Evolutionary conservation across 2,888 invertebrate genomes (phyloP), one percentile per base, ranked within the genome.

Genomic region (Chloromyia formosa): DNA sequence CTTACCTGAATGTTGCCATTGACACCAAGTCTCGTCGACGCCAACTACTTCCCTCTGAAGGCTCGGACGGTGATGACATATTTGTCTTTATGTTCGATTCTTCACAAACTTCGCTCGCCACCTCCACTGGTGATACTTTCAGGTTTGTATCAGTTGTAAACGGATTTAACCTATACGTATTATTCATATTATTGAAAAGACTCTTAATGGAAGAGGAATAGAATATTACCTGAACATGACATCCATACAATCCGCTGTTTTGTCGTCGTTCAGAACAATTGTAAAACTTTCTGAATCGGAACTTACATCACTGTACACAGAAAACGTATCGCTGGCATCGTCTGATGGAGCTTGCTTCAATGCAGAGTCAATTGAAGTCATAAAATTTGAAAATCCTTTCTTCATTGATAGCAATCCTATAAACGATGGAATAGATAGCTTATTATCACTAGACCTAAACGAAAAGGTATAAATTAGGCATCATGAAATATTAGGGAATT

Each of bases 231-330:
- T 86, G 84, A 93, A 93, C 84, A 92, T 91, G n/a, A 89, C 88
- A 81, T 92, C 92, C 42, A 89, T 88, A 78, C 90, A 91, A 76
- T 91, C 90, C 0, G 90, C 88, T 76, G 91, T 91, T 74, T 89
- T 88, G 75, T 87, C 88, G 76, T 87, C 88, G 49, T 90, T 90
- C 78, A 92, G 87, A 0, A 94, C 89, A 61, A 92, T 89, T n/a
- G 94, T 90, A 82, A 92, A 95, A 79, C 93, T 92, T 80, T 94
- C 94, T 78, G 94, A 95, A 86, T 96, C 96, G 0, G 94, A 94
- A 79, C 94, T 94, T 45, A 92, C 91, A 77, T 95, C 95, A 79
- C 95, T 95, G 79, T 90, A 88, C 79, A 92, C 89, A 0, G 93
- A 93, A 78, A 92, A 86, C 0, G 91, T 91, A 81, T 93, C 93